Percentiles rank a stretch among this genome's conserved stretches.
Conservation (phyloP, 2,888 invertebrate species). For the Mimas tiliae region DNA sequence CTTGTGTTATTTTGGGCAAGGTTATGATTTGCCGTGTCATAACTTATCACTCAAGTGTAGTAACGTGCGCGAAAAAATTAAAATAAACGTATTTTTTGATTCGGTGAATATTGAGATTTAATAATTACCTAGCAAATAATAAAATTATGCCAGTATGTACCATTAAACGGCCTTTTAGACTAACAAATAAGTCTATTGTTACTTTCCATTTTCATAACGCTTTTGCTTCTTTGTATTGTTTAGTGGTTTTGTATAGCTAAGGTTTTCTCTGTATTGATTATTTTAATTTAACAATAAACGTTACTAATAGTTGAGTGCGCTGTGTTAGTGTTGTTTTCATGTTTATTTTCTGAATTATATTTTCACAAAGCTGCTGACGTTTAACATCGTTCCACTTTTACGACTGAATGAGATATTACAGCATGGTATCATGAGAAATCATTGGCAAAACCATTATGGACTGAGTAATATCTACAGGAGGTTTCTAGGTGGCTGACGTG, state of each 20-base stretch:
- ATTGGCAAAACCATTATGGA: not conserved
- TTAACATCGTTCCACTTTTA: conserved; percentile 11
- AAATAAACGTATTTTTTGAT: not conserved
- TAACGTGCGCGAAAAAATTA: not conserved
- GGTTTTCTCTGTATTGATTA: conserved; percentile 20
- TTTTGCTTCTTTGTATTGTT: conserved; percentile 56
- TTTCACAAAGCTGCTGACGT: conserved; percentile 26
- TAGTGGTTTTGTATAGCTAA: conserved; percentile 34
- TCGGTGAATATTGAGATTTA: not conserved
- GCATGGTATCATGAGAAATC: not conserved
- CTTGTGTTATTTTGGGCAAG: not conserved
- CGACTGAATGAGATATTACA: not conserved
- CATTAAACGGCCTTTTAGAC: not conserved
- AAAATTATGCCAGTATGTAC: not conserved
- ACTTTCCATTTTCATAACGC: conserved; percentile 59
- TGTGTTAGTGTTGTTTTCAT: not conserved
- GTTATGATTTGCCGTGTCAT: not conserved
- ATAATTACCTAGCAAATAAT: not conserved
- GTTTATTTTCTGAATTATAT: not conserved
- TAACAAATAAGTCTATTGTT: conserved; percentile 13
- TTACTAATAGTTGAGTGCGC: conserved; percentile 3
- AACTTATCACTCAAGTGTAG: conserved; percentile 7
- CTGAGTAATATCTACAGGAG: not conserved
- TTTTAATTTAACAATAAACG: conserved; percentile 9
- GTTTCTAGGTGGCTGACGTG: conserved; percentile 90